Base-by-base conservation (phyloP, 2,888 invertebrate species). In the Volucella inflata region DNA sequence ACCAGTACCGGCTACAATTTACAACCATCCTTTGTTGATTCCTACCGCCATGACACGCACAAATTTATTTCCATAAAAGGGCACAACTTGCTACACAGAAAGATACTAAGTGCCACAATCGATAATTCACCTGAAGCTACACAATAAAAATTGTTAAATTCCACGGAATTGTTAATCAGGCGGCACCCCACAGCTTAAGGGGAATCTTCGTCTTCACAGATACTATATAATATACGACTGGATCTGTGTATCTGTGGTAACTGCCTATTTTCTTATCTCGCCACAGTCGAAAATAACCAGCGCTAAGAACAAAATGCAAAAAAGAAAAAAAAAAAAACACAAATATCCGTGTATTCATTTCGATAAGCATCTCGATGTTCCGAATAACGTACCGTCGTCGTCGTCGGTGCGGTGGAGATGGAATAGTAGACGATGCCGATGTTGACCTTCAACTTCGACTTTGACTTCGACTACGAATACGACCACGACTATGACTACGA, bases 101-200 rank as follows among this genome's bases (percentile, higher is more conserved):
- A 70, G 68, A 67, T 68, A 38, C 16, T 64, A 64, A 16, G 40
- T 16, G 30, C 62, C 21, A 64, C 50, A 80, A 76, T 81, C 85
- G 76, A 85, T 81, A 81, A 77, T 64, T 85, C 81, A 85, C 85
- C 81, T 57, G 67, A 77, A 77, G 80, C 80, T 72, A 76, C 57
- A 72, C 76, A 85, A 85, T 85, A 85, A 85, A 85, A 84, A 79
- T 80, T 75, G 79, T 84, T 80, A 42, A 71, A 85, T 81, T 81
- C 85, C 68, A 57, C 57, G 44, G 62, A 64, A 81, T 81, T 81
- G 76, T 85, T 85, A 81, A 76, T 81, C 85, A 77, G 81, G 30
- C 76, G 72, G 72, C 71, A 77, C 71, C 80, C 68, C 50, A 55
- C 71, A 84, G 84, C 75, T 46, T 59, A 36, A 2, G 12, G 14